Evolutionary conservation across 2,888 invertebrate genomes (phyloP), one percentile per base, ranked within the genome.

Genomic region (Candidula unifasciata): DNA sequence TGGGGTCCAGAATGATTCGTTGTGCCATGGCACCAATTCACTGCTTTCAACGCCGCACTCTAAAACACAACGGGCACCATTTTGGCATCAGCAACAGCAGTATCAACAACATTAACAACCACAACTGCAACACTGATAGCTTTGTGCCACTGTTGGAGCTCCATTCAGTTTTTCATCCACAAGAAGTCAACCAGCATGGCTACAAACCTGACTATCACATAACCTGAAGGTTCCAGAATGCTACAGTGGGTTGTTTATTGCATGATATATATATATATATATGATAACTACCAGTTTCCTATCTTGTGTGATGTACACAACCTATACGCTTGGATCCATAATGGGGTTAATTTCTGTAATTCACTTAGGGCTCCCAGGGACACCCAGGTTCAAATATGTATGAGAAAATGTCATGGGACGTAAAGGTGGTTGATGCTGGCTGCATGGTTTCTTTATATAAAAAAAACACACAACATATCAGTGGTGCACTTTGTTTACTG

Each of bases 111-210:
- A 60, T 27, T 13, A 33, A 74, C 30, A 33, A 71, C 71, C 76
- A 69, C 52, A 44, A 78, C 33, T 60, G 73, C 60, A 37, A 84
- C 76, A 76, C 54, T 24, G 84, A 66, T 54, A 80, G 80, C 35
- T 64, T 57, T 6, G 27, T 71, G 24, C 85, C 81, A 24, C 71
- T 82, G 44, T 64, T 82, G 18, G 77, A 78, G 27, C 52, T 74
- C 8, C n/a, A 44, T 44, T 35, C 35, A 21, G 44, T 1, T 13
- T 33, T 27, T 10, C 64, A 74, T 18, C 73, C 64, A 35, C 74
- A 18, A 16, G 57, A 2, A 37, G 30, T 8, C 8, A 64, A 57
- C 37, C 82, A 60, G n/a, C 60, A 73, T 37, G 27, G 73, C 30
- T 80, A 44, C 57, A 54, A 24, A 21, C 52, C 44, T 68, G 68